A percentile compares a stretch with the other conserved stretches of the same genome.
Conservation (phyloP, 2,113 vertebrate genomes). For the Cygnus buccinator region DNA sequence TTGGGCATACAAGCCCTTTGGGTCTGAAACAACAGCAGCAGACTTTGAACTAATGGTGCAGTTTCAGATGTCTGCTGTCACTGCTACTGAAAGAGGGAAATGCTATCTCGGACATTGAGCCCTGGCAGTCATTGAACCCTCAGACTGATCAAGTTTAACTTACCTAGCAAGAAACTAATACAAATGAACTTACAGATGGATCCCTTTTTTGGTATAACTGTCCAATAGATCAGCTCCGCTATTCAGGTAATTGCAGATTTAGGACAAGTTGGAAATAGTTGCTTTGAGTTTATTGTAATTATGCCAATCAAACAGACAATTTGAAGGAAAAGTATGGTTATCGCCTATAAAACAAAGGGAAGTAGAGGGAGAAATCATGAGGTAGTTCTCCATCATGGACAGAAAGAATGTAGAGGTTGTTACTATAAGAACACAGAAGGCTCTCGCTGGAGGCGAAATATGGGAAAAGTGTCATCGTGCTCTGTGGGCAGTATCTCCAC, state of each 20-base stretch:
- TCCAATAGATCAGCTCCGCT: neutral
- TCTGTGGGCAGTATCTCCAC: neutral
- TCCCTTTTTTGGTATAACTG: neutral
- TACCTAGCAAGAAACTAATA: neutral
- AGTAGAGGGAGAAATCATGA: neutral
- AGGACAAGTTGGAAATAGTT: neutral
- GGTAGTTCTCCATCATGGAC: neutral
- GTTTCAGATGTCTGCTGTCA: neutral
- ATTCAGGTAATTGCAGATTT: neutral
- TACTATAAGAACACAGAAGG: neutral
- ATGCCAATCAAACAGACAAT: neutral
- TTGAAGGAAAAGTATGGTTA: neutral
- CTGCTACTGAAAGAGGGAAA: neutral
- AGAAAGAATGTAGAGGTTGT: neutral
- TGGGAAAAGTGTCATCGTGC: neutral
- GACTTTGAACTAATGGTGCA: neutral
- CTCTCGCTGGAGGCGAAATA: neutral
- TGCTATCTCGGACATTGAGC: neutral
- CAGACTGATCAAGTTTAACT: neutral
- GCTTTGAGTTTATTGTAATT: neutral
- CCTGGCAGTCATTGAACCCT: neutral
- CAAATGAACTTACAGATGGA: neutral
- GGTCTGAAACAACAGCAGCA: neutral
- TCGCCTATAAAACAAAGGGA: neutral
- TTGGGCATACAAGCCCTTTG: neutral